phyloP scores from a whole-genome alignment of 2,797 vertebrate genomes.

The Emydoidea blandingii region DNA sequence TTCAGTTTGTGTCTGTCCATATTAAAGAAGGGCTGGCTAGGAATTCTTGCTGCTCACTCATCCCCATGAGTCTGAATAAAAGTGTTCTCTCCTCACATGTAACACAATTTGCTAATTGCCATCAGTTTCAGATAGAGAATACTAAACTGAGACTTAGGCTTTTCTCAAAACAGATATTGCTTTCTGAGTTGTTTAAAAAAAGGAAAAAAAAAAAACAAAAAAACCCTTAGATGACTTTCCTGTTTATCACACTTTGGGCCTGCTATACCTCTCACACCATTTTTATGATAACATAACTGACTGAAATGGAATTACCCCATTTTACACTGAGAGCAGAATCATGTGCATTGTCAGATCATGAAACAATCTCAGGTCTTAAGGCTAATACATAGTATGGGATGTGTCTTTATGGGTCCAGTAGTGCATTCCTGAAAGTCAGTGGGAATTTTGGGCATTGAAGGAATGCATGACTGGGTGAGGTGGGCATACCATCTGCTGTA shows the following conservation, averaged over 20 bases:
- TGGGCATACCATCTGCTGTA: neutral
- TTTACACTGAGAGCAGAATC: neutral
- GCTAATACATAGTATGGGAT: neutral
- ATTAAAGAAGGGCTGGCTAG: slow-evolving; percentile 16
- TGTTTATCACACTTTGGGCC: neutral
- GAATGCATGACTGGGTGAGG: neutral
- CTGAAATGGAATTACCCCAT: neutral
- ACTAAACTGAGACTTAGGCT: slow-evolving; percentile 24
- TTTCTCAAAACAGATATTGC: neutral
- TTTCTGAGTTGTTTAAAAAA: neutral
- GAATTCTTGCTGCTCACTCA: neutral
- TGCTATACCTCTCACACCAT: neutral
- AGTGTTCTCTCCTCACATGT: neutral
- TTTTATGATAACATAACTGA: neutral
- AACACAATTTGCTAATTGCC: slow-evolving; percentile 31
- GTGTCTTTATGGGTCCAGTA: neutral
- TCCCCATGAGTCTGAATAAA: slow-evolving; percentile 29
- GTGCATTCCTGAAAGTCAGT: neutral
- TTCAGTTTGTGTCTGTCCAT: neutral
- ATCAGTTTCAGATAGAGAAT: slow-evolving; percentile 12
- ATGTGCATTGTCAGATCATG: neutral
- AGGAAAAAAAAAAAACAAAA: too few species aligned
- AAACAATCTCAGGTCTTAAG: neutral
- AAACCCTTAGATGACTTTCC: neutral
- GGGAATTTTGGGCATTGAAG: neutral